These are phyloP conservation scores for Bombus consobrinus DNA, from an alignment of 1,140 invertebrate genomes.

Conservation along the genomic window DNA sequence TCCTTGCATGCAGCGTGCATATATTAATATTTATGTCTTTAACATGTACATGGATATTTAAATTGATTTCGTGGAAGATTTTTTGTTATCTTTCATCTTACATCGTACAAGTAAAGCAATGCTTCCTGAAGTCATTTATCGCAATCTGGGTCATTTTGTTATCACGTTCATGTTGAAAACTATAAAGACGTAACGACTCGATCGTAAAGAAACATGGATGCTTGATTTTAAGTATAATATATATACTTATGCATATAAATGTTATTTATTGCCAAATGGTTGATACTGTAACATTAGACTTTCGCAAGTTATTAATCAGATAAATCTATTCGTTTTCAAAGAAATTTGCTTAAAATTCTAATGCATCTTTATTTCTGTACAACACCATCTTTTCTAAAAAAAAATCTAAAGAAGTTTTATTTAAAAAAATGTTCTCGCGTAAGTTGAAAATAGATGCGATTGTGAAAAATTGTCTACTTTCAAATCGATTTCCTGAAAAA, in stretches of 20 bases:
- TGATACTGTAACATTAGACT: neutral
- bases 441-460: too few species aligned
- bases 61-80: neutral
- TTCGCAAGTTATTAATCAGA: too few species aligned
- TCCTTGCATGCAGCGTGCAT: neutral
- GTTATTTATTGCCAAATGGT: neutral
- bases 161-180: neutral
- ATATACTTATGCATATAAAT: neutral
- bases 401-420: too few species aligned
- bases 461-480: too few species aligned
- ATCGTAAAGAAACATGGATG: neutral
- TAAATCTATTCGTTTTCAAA: too few species aligned
- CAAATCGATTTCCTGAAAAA: too few species aligned
- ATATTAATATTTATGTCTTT: neutral
- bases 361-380: too few species aligned
- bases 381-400: too few species aligned
- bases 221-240: neutral
- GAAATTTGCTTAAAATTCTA: too few species aligned
- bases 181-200: neutral
- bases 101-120: neutral
- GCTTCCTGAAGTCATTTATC: constrained; percentile 3
- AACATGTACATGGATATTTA: neutral
- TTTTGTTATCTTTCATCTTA: neutral
- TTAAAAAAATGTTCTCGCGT: too few species aligned
- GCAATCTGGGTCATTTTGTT: neutral